Conservation (phyloP, 2,113 vertebrate genomes). For the Pangasianodon hypophthalmus region DNA sequence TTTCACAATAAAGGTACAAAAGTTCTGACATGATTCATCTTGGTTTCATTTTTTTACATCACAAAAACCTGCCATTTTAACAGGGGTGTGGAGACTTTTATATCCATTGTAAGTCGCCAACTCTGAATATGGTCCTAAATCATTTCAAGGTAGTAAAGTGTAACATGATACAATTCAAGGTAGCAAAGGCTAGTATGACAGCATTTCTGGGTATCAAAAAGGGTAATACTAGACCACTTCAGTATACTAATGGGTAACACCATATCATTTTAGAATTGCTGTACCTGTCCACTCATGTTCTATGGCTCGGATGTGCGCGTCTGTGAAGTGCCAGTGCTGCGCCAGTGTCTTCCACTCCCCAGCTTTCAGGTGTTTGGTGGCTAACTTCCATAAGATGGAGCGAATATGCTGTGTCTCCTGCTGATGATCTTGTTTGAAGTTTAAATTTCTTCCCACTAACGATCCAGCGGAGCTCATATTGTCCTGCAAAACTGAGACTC, state of each 20-base stretch:
- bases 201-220: not conserved
- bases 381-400: conserved; percentile 82
- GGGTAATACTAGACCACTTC: not conserved
- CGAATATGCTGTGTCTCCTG: conserved; percentile 83
- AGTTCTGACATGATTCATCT: no score
- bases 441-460: conserved; percentile 73
- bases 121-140: not conserved
- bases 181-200: not conserved
- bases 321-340: conserved; percentile 83
- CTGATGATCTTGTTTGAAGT: conserved; percentile 84
- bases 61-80: no score
- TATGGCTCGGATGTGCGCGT: conserved; percentile 81
- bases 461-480: conserved; percentile 65
- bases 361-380: conserved; percentile 78
- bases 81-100: no score
- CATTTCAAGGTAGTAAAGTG: not conserved
- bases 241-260: not conserved
- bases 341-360: conserved; percentile 88
- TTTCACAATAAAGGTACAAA: no score
- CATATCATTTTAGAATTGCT: not conserved
- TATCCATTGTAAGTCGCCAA: not conserved
- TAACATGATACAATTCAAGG: not conserved
- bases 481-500: conserved; percentile 66
- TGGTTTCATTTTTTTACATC: no score
- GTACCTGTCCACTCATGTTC: conserved; percentile 92